These are phyloP conservation scores for Hippocampus barbouri DNA, from an alignment of 2,113 vertebrate species.

Conservation along the genomic window DNA sequence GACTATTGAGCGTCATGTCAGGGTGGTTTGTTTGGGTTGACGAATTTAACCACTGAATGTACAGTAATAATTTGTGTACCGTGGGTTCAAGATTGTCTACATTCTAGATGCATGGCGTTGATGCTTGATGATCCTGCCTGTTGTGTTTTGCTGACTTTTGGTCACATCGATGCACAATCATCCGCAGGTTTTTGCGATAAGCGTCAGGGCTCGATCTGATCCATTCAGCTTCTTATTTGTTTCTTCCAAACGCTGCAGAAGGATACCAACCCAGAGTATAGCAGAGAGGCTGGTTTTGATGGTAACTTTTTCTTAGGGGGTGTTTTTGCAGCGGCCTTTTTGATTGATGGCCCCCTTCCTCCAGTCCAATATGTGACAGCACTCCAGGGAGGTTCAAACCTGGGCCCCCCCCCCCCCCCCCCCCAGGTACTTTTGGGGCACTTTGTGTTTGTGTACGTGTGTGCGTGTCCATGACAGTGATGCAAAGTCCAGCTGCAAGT, in stretches of 20 bases:
- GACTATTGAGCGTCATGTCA: too few species aligned
- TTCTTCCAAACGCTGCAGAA: too few species aligned
- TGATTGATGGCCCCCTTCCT: background rate
- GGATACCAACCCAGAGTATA: too few species aligned
- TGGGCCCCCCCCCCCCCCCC: too few species aligned
- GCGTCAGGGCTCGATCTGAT: too few species aligned
- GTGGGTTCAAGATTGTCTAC: background rate
- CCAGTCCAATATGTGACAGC: background rate
- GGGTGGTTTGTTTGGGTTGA: too few species aligned
- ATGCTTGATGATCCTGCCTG: background rate
- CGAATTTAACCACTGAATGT: too few species aligned
- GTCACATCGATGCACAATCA: background rate
- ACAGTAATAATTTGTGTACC: too few species aligned
- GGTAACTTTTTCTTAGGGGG: background rate
- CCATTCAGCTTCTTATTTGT: too few species aligned
- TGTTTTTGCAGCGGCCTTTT: background rate
- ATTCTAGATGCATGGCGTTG: background rate
- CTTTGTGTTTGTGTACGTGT: background rate
- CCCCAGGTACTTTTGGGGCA: background rate
- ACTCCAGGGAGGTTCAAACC: background rate
- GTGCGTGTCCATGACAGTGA: conserved; percentile 17
- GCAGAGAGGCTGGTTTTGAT: too few species aligned
- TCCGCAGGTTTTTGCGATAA: background rate
- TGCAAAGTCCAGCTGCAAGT: conserved; percentile 64
- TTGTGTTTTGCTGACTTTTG: background rate